phyloP scores from a whole-genome alignment of 2,113 vertebrate species.

The Ammodytes marinus region DNA sequence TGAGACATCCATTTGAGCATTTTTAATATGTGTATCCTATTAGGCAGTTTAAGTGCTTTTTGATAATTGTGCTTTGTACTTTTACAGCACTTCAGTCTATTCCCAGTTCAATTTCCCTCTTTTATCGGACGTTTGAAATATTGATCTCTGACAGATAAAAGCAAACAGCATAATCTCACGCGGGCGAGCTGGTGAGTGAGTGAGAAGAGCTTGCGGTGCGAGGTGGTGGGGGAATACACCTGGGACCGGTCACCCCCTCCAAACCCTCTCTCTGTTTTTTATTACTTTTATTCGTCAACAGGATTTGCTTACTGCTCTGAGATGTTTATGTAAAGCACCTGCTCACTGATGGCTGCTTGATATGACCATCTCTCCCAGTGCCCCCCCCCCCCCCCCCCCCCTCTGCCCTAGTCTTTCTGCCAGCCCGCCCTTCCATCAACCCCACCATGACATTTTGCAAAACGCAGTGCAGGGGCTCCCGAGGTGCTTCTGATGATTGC shows the following conservation, averaged over 20 bases:
- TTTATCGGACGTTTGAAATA: constrained; percentile 99
- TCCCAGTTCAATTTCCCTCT: constrained; percentile 99
- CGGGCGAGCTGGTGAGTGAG: constrained; percentile 92
- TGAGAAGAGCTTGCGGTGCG: constrained; percentile 69
- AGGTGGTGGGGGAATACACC: constrained; percentile 84
- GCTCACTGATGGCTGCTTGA: constrained; percentile 87
- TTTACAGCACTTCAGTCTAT: constrained; percentile 99
- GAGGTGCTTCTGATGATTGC: constrained; percentile 93
- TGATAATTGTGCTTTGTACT: constrained; percentile 99
- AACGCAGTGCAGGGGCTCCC: constrained; percentile 92
- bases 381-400: not conserved
- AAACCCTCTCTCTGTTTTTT: constrained; percentile 94
- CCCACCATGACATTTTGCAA: constrained; percentile 92
- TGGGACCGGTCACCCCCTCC: constrained; percentile 90
- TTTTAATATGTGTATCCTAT: constrained; percentile 99
- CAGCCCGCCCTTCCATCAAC: constrained; percentile 67
- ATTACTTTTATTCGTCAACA: constrained; percentile 97
- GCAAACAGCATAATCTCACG: constrained; percentile 99
- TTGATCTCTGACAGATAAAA: constrained; percentile 99
- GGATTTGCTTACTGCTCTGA: constrained; percentile 97
- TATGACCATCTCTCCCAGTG: constrained; percentile 90
- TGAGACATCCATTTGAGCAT: constrained; percentile 97
- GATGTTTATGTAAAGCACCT: constrained; percentile 95
- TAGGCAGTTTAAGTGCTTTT: constrained; percentile 99
- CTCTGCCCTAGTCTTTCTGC: constrained; percentile 34